Evolutionary conservation across 2,113 vertebrate species (phyloP).

Genomic region (Carlito syrichta): DNA sequence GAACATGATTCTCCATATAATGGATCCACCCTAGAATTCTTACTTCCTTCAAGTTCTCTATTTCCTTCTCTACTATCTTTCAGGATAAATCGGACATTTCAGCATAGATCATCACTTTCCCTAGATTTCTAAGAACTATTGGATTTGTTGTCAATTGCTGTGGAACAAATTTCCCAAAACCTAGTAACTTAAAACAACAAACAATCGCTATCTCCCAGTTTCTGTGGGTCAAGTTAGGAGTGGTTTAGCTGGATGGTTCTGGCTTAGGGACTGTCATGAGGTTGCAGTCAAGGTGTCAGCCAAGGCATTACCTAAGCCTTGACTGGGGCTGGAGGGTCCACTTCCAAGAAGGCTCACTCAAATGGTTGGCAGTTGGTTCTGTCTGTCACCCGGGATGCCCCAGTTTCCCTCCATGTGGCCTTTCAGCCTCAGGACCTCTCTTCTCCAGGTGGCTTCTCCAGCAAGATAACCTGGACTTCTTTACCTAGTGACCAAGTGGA

Average conservation of each 20-base stretch:
- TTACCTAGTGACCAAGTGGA: not conserved
- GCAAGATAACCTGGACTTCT: not conserved
- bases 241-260: not conserved
- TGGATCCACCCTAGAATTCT: not conserved
- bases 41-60: not conserved
- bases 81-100: not conserved
- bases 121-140: not conserved
- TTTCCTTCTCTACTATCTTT: not conserved
- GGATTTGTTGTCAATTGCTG: not conserved
- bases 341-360: not conserved
- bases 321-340: not conserved
- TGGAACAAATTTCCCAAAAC: not conserved
- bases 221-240: not conserved
- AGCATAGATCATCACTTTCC: not conserved
- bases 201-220: not conserved
- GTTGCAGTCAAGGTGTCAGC: not conserved
- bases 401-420: not conserved
- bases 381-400: not conserved
- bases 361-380: not conserved
- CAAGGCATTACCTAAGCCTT: not conserved
- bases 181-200: not conserved
- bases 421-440: not conserved
- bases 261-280: not conserved
- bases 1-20: not conserved
- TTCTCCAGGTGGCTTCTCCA: not conserved